Evolutionary conservation across 2,888 invertebrate genomes (phyloP).

Genomic region (Hydriomena furcata): DNA sequence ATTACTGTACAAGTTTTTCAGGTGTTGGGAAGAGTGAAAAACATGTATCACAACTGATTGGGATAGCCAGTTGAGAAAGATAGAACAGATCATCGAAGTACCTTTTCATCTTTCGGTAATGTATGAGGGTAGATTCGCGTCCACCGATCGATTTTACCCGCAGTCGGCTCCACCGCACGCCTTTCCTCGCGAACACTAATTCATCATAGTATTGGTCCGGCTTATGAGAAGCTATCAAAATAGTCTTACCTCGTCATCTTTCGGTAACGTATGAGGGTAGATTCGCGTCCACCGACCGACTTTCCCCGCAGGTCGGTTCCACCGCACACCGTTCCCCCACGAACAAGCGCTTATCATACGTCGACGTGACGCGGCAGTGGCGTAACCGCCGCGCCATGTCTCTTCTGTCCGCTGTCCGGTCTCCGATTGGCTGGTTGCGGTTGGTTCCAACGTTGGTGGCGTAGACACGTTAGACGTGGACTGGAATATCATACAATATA

Average conservation of each 20-base stretch:
- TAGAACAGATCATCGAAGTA: too few species aligned
- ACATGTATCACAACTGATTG: too few species aligned
- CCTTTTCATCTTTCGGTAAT: slow-evolving; percentile 58
- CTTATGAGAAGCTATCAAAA: background rate
- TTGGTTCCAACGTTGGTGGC: slow-evolving; percentile 19
- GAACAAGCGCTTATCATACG: slow-evolving; percentile 65
- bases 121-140: slow-evolving; percentile 88
- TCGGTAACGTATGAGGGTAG: slow-evolving; percentile 84
- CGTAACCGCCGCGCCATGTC: slow-evolving; percentile 71
- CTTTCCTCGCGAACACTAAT: slow-evolving; percentile 83
- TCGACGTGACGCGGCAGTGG: slow-evolving; percentile 70
- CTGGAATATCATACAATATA: slow-evolving; percentile 40
- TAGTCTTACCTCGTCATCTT: slow-evolving; percentile 58
- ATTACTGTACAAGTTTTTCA: too few species aligned
- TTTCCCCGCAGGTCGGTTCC: slow-evolving; percentile 84
- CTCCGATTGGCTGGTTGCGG: slow-evolving; percentile 41
- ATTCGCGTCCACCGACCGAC: slow-evolving; percentile 91
- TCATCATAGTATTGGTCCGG: too few species aligned
- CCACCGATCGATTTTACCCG: too few species aligned
- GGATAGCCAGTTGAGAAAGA: too few species aligned
- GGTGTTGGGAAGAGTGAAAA: too few species aligned
- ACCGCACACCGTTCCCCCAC: slow-evolving; percentile 90
- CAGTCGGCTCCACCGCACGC: too few species aligned
- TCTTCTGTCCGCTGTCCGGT: slow-evolving; percentile 48
- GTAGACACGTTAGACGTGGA: slow-evolving; percentile 50